phyloP scores from a whole-genome alignment of 2,888 invertebrate genomes.

The Byasa hedistus region DNA sequence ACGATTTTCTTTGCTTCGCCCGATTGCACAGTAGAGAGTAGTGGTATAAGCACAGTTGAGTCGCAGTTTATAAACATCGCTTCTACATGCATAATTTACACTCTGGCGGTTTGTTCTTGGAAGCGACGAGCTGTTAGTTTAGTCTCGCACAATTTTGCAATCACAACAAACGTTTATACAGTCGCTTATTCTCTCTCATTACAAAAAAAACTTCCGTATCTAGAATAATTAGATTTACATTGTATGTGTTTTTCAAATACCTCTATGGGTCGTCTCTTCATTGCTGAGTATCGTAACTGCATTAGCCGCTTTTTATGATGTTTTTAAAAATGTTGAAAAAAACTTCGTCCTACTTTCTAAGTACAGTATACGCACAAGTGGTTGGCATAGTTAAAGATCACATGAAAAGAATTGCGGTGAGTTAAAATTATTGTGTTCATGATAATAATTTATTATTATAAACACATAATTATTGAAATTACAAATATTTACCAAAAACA shows the following conservation, averaged over 20 bases:
- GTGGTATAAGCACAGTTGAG: conserved; percentile 33
- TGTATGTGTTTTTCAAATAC: conserved; percentile 16
- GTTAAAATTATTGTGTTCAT: no score
- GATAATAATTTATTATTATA: no score
- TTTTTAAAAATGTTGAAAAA: background rate
- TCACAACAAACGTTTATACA: conserved; percentile 11
- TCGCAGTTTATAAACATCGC: conserved; percentile 60
- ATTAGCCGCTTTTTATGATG: background rate
- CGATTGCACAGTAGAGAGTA: conserved; percentile 28
- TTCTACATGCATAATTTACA: conserved; percentile 46
- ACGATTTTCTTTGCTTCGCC: conserved; percentile 32
- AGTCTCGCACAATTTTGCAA: conserved; percentile 24
- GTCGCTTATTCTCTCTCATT: conserved; percentile 8
- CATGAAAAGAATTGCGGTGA: no score
- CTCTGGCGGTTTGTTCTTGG: conserved; percentile 45
- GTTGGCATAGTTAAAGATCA: no score
- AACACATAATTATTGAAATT: no score
- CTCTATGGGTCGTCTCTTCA: background rate
- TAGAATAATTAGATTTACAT: background rate
- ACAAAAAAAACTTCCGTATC: conserved; percentile 9
- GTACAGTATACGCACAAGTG: background rate
- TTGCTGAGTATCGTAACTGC: background rate
- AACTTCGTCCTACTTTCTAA: background rate
- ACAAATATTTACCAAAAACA: no score
- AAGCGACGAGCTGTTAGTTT: conserved; percentile 35